These are phyloP conservation scores for Drosophila bifasciata DNA, from an alignment of 1,140 invertebrate genomes.

Conservation along the genomic window DNA sequence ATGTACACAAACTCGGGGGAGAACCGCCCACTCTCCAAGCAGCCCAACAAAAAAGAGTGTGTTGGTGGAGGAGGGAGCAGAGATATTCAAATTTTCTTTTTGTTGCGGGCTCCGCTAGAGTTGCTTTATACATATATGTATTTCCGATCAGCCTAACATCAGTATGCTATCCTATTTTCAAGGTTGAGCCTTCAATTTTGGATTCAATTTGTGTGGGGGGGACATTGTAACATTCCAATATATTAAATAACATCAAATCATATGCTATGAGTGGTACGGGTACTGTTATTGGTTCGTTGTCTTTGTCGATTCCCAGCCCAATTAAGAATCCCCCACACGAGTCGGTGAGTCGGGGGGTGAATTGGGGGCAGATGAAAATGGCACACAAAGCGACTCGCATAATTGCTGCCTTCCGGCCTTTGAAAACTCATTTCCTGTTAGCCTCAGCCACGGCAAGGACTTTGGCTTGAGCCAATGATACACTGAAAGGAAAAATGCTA, in stretches of 20 bases:
- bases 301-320: conserved; percentile 53
- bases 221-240: conserved; percentile 48
- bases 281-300: background rate
- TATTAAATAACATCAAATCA: conserved; percentile 49
- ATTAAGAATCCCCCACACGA: conserved; percentile 36
- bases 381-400: conserved; percentile 58
- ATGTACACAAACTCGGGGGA: conserved; percentile 45
- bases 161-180: conserved; percentile 16
- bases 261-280: too few species aligned
- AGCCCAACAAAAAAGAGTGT: too few species aligned
- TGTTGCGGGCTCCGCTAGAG: background rate
- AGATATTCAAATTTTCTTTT: conserved; percentile 29
- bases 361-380: background rate
- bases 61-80: background rate
- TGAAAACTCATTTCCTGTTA: conserved; percentile 74
- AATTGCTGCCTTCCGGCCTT: conserved; percentile 76
- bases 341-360: background rate
- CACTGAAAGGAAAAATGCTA: too few species aligned
- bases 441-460: conserved; percentile 5
- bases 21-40: background rate
- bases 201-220: conserved; percentile 36
- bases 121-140: background rate
- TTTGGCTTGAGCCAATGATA: background rate
- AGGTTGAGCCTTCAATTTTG: conserved; percentile 46
- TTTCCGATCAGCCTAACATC: too few species aligned